Base-by-base conservation (phyloP, 1,140 invertebrate species). In the Laupala kohalensis region DNA sequence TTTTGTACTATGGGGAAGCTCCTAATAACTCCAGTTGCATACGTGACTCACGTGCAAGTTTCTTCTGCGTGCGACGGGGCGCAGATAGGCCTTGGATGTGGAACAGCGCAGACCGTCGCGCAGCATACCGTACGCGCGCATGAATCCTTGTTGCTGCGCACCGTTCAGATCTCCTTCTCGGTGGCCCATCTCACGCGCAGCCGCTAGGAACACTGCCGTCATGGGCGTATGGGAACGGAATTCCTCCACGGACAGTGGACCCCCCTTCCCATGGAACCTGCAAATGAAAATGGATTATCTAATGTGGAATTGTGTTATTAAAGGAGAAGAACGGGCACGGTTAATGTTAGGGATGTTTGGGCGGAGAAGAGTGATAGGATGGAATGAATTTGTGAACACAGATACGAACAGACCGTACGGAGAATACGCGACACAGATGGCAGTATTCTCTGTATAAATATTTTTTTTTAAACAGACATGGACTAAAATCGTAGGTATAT, bases 31-130 rank as follows among this genome's bases (percentile, higher is more conserved):
- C 70, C 66, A 26, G n/a, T n/a, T n/a, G n/a, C n/a, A n/a, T n/a
- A n/a, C n/a, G n/a, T n/a, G n/a, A 64, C 71, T 70, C 19, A 93
- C 81, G 71, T 92, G 88, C 9, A 96, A 81, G 79, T 96, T 96
- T 24, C 80, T 78, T 30, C 93, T 83, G 71, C 88, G 83, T 62
- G 84, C 81, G 9, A 84, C 85, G 0, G 92, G 87, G 69, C 90
- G 82, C 5, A 96, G 79, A 78, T 91, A 96, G 0, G 88, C 93
- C 73, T 91, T 91, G 3, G 92, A 86, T 4, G 91, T 88, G 74
- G 91, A 94, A 79, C 92, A 94, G 25, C 93, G 83, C 5, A 92
- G 81, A 0, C 95, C 95, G 69, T 94, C 83, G n/a, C 88, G 81
- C 19, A 95, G 78, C 0, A 94, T 95, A 30, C 84, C 93, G 77